Conservation (phyloP, 2,888 invertebrate genomes). For the Philopedon plagiatum region DNA sequence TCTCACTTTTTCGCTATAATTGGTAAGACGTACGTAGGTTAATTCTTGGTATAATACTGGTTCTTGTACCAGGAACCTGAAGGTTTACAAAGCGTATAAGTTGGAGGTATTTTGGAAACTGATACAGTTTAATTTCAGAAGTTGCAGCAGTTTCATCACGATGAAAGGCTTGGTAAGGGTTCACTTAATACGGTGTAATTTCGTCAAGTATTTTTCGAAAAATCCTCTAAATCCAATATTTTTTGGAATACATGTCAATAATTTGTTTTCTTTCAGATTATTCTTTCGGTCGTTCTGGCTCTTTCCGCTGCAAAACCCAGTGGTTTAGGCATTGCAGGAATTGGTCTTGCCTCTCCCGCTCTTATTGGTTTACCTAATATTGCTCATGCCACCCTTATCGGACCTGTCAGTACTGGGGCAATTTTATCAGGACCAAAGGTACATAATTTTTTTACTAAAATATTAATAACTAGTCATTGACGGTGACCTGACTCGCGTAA, state of each 20-base stretch:
- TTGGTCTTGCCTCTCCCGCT: slow-evolving; percentile 29
- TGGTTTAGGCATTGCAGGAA: slow-evolving; percentile 20
- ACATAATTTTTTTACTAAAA: too few relatives aligned
- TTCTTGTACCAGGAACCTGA: slow-evolving; percentile 37
- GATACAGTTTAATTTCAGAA: slow-evolving; percentile 15
- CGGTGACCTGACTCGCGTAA: too few relatives aligned
- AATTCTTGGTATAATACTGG: neutral
- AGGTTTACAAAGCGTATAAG: slow-evolving; percentile 39
- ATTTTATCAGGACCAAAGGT: slow-evolving; percentile 40
- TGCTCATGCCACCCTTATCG: slow-evolving; percentile 43
- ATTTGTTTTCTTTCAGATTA: slow-evolving; percentile 13
- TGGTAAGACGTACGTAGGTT: slow-evolving; percentile 18
- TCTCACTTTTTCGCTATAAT: neutral
- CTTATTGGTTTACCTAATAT: slow-evolving; percentile 43
- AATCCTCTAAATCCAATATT: too few relatives aligned
- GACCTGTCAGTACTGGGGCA: slow-evolving; percentile 35
- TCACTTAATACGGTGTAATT: too few relatives aligned
- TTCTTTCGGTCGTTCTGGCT: slow-evolving; percentile 32
- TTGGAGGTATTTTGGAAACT: slow-evolving; percentile 17
- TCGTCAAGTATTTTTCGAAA: too few relatives aligned
- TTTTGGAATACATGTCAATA: too few relatives aligned
- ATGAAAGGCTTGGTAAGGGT: slow-evolving; percentile 45
- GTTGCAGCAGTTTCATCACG: slow-evolving; percentile 33
- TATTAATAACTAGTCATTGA: too few relatives aligned
- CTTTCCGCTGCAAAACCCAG: slow-evolving; percentile 36